Evolutionary conservation across 2,113 vertebrate species (phyloP), one percentile per base, ranked within the genome.

Genomic region (Seriola aureovittata): DNA sequence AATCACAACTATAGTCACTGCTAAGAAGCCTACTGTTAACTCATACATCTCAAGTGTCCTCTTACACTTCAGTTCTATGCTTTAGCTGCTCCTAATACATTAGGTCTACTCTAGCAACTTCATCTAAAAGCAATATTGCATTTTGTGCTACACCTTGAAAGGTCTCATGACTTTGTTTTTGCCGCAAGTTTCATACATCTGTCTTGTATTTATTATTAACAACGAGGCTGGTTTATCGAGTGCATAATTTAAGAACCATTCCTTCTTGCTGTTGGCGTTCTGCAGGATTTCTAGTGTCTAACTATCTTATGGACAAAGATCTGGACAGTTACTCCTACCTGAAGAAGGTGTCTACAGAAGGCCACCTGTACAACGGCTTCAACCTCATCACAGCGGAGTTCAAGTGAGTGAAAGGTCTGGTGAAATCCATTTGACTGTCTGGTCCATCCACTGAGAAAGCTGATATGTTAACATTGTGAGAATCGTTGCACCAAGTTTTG

Each of bases 331-430:
- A 96, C 91, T 96, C 97, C 67, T 99, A 99, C 93, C 89, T 99
- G 91, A 97, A 97, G 94, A 99, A 97, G 87, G 92, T 99, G 71
- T 97, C 98, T 1, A 40, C 91, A 32, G 97, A 99, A 82, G 95
- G 96, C 85, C 97, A 98, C 78, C 91, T 97, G 85, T 99, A 99
- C 94, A 99, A 99, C 1, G 97, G 97, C 89, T 99, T 99, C 91
- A 99, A 99, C 93, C 96, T 99, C 90, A 88, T 99, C 92, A 96
- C 97, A 21, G 97, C 97, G 3, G 97, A 99, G 71, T 96, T 99
- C 87, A 99, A 95, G 98, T 99, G 93, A 94, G 97, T 95, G 42
- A 85, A 89, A 21, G 0, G 9, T 71, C 63, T 60, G 58, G 46
- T 48, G 52, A 60, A 55, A 16, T 44, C 48, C 8, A 29, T 57